Evolutionary conservation across 2,113 vertebrate genomes (phyloP).

Genomic region (Ictidomys tridecemlineatus): DNA sequence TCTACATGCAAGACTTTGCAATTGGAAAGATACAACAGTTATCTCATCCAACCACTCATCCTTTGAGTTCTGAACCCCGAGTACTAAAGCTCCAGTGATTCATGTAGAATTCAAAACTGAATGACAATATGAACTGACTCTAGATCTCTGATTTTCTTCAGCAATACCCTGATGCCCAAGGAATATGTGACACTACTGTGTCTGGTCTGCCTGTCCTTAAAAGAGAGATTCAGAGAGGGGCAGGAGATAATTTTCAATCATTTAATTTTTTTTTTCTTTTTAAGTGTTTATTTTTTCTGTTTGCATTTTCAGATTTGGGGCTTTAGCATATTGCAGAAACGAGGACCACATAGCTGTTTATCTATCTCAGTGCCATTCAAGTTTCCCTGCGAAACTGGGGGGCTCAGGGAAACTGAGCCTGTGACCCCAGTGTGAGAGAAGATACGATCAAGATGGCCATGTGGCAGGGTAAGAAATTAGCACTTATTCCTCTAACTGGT

Average conservation of each 20-base stretch:
- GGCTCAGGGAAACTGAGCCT: constrained; percentile 59
- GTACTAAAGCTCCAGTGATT: constrained; percentile 63
- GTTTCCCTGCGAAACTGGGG: constrained; percentile 56
- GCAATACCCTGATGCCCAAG: not conserved
- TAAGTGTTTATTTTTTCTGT: constrained; percentile 65
- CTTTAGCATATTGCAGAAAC: constrained; percentile 57
- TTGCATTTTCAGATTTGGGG: constrained; percentile 72
- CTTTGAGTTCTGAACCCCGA: constrained; percentile 16
- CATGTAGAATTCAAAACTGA: not conserved
- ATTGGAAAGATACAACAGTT: not conserved
- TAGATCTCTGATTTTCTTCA: constrained; percentile 5
- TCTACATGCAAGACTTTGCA: constrained; percentile 27
- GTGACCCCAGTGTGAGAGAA: constrained; percentile 60
- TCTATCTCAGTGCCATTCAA: not conserved
- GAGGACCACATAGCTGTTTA: not conserved
- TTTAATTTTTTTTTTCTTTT: constrained; percentile 18
- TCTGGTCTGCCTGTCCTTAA: not conserved
- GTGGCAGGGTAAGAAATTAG: constrained; percentile 81
- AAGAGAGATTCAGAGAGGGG: constrained; percentile 9
- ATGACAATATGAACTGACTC: not conserved
- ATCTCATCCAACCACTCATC: not conserved
- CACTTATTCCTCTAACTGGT: constrained; percentile 73
- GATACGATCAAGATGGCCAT: constrained; percentile 77
- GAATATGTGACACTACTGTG: not conserved
- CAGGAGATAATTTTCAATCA: constrained; percentile 39